Base-by-base conservation (phyloP, 2,888 invertebrate genomes). In the Argyresthia albistria region DNA sequence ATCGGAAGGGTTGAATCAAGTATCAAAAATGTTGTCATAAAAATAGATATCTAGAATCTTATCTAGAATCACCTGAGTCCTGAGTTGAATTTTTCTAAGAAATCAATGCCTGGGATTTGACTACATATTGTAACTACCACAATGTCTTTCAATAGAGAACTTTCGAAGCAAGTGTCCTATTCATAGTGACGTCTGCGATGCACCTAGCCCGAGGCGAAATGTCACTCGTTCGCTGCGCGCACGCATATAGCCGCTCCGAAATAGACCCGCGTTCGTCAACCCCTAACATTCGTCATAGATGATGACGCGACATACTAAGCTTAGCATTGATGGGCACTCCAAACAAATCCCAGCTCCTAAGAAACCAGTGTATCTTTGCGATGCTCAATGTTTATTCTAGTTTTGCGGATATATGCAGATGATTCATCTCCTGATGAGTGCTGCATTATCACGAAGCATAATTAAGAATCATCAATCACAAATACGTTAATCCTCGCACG, bases 251-350 rank as follows among this genome's bases (percentile, higher is more conserved):
- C 76, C 74, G 83, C 73, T 80, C 82, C 75, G 67, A 87, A 87
- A 87, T 87, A 87, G 86, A 80, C 65, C 60, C 64, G 80, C 86
- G 86, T 84, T 87, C 86, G 81, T 76, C 86, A 86, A 87, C 86
- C 86, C 77, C 83, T 80, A 68, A 71, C 79, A 77, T 76, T 79
- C 79, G 79, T 80, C 82, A 81, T 76, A 75, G 66, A 59, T 62
- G 63, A 65, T 61, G 63, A 63, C 58, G 64, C 61, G 59, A 62
- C 65, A 63, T 64, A 35, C 46, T 45, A 36, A 60, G 59, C 64
- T 69, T 70, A 69, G 74, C 82, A 84, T 75, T 69, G 77, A 64
- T 62, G 68, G 58, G 58, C 58, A 60, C 60, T 56, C 54, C 56
- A 58, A 59, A 2, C 25, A 25, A 25, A 62, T 60, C 58, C 57